Evolutionary conservation across 2,888 invertebrate species (phyloP).

Genomic region (Tillus elongatus): DNA sequence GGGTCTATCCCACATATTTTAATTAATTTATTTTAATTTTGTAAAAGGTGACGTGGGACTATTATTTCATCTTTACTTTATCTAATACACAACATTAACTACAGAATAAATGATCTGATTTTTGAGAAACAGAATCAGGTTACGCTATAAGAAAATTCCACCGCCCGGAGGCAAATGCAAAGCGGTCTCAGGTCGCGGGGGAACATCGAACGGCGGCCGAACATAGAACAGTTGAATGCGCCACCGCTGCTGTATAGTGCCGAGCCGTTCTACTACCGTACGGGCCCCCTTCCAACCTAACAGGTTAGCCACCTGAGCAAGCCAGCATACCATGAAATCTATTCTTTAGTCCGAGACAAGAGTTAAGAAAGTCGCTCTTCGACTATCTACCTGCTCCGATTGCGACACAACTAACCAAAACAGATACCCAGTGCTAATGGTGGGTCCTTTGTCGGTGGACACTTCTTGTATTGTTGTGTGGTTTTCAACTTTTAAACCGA

Average conservation of each 20-base stretch:
- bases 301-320: slow-evolving; percentile 32
- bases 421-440: not conserved
- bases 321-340: slow-evolving; percentile 1
- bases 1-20: too few relatives aligned
- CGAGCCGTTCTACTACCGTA: slow-evolving; percentile 31
- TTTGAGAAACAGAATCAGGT: too few relatives aligned
- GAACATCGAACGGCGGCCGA: slow-evolving; percentile 16
- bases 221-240: slow-evolving; percentile 36
- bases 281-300: slow-evolving; percentile 23
- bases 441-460: not conserved
- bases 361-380: not conserved
- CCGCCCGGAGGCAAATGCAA: too few relatives aligned
- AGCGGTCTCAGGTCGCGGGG: slow-evolving; percentile 12
- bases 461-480: not conserved
- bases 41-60: too few relatives aligned
- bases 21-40: too few relatives aligned
- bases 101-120: too few relatives aligned
- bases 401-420: too few relatives aligned
- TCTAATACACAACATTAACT: too few relatives aligned
- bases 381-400: slow-evolving; percentile 1
- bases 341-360: slow-evolving; percentile 2
- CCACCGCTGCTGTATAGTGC: slow-evolving; percentile 39
- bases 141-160: too few relatives aligned
- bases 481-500: not conserved
- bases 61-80: too few relatives aligned